These are phyloP conservation scores for Helarctos malayanus DNA, from an alignment of 2,797 vertebrate genomes.

Conservation along the genomic window DNA sequence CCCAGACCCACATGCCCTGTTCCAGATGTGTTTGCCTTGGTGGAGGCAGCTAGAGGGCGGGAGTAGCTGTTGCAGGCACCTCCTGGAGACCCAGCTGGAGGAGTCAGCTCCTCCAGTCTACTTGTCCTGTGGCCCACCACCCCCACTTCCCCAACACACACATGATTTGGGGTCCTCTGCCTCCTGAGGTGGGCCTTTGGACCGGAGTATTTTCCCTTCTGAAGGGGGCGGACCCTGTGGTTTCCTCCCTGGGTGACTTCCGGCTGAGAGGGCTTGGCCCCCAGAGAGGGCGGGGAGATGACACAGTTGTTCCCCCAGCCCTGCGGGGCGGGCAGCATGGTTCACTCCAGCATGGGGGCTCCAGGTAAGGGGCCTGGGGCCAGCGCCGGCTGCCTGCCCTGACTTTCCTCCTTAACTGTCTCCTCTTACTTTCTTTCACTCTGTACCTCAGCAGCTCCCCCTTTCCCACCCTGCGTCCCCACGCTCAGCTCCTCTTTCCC, in stretches of 20 bases:
- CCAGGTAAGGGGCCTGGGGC: constrained; percentile 81
- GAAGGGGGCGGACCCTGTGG: constrained; percentile 81
- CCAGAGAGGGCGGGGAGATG: constrained; percentile 81
- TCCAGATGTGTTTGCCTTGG: background rate
- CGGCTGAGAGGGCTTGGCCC: constrained; percentile 78
- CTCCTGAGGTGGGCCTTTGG: constrained; percentile 21
- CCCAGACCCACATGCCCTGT: background rate
- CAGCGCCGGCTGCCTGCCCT: background rate
- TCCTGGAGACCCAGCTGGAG: background rate
- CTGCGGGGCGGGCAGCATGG: constrained; percentile 80
- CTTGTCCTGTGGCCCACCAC: background rate
- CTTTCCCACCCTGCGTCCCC: background rate
- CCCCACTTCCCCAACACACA: background rate
- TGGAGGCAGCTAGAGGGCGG: background rate
- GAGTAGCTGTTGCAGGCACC: background rate
- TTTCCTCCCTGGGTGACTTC: constrained; percentile 84
- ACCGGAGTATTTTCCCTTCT: constrained; percentile 78
- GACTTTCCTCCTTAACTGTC: background rate
- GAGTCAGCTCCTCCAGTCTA: background rate
- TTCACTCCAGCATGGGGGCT: constrained; percentile 85
- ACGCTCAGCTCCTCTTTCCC: background rate
- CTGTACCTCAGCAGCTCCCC: background rate
- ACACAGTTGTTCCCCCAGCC: constrained; percentile 85
- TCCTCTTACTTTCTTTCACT: background rate
- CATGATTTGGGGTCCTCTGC: constrained; percentile 59